Evolutionary conservation across 2,888 invertebrate genomes (phyloP).

Genomic region (Galerucella nymphaeae): DNA sequence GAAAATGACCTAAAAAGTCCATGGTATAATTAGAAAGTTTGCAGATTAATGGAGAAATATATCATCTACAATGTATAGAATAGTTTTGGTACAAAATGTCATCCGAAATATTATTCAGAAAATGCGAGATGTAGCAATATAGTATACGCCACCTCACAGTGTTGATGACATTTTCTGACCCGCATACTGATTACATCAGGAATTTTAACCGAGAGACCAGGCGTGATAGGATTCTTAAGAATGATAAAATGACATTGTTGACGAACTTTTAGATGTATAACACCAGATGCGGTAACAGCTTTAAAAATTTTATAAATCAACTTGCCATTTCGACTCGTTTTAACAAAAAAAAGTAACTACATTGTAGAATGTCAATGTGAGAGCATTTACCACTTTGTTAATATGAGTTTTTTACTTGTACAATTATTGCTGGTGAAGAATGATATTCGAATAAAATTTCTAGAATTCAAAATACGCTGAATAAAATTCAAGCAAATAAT

Average conservation of each 20-base stretch:
- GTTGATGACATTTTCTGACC: constrained; percentile 31
- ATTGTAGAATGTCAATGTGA: neutral
- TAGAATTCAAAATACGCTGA: neutral
- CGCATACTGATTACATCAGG: constrained; percentile 26
- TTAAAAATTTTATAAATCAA: neutral
- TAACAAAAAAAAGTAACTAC: neutral
- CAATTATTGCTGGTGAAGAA: no score
- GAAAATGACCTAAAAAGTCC: no score
- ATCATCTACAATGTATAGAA: no score
- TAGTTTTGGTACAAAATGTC: no score
- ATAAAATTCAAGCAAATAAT: neutral
- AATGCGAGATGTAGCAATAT: constrained; percentile 11
- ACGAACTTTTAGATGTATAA: constrained; percentile 18
- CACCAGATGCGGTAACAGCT: neutral
- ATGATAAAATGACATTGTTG: constrained; percentile 32
- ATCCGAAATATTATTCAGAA: constrained; percentile 6
- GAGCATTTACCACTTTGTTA: neutral
- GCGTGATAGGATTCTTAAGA: constrained; percentile 31
- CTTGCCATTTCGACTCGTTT: neutral
- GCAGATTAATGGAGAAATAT: no score
- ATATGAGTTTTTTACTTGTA: no score
- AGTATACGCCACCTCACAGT: constrained; percentile 17
- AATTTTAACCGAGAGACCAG: constrained; percentile 25
- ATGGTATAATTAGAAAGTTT: no score
- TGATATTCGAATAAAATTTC: neutral